Percentiles rank a stretch among this genome's conserved stretches.
Evolutionary conservation across 2,113 vertebrate species (phyloP).

Genomic region (Muscicapa adusta): DNA sequence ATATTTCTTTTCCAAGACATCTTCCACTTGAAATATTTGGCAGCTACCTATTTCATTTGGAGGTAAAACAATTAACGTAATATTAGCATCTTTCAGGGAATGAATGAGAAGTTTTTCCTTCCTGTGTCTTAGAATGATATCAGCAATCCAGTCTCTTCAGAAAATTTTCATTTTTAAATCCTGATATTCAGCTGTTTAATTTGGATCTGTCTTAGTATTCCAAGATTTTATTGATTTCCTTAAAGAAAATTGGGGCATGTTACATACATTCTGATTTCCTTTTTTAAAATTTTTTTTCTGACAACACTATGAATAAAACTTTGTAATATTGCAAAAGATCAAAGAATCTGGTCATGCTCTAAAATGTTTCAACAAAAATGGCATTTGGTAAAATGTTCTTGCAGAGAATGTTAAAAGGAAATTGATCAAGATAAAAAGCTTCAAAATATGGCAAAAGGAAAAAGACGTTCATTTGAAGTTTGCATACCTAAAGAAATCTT

Average conservation of each 20-base stretch:
- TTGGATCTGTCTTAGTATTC: not conserved
- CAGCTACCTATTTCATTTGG: not conserved
- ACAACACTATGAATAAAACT: rapidly evolving
- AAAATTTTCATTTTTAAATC: not conserved
- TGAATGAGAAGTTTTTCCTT: not conserved
- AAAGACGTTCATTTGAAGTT: not conserved
- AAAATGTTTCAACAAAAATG: not conserved
- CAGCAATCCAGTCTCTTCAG: not conserved
- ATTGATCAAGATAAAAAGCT: not conserved
- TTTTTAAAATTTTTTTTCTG: not conserved
- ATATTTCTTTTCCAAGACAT: not conserved
- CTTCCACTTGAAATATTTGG: not conserved
- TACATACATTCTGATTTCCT: not conserved
- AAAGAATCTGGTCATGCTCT: not conserved
- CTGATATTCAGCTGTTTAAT: not conserved
- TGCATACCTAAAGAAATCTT: not conserved
- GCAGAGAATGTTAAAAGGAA: not conserved
- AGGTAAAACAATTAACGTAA: not conserved
- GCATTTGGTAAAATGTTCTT: not conserved
- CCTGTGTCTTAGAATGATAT: not conserved
- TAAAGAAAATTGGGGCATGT: not conserved
- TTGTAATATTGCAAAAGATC: not conserved
- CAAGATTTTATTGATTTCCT: not conserved
- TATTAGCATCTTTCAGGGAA: not conserved
- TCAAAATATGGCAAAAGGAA: not conserved